These are phyloP conservation scores for Branchellion lobata DNA, from an alignment of 2,888 invertebrate species.

Conservation along the genomic window DNA sequence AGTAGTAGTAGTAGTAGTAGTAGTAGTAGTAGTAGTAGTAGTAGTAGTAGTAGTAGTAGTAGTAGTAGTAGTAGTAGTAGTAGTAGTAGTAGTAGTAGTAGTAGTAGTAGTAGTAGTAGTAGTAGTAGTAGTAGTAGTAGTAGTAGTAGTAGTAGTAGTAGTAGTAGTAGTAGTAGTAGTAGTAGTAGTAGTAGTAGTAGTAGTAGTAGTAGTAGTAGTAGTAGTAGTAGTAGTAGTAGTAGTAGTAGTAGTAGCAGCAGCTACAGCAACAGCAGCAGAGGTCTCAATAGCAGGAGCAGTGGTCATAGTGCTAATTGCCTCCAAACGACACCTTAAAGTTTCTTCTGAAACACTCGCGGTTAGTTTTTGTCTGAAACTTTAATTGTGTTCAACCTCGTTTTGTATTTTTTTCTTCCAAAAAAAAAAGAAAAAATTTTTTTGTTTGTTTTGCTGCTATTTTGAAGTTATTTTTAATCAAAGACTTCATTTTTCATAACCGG, in stretches of 20 bases:
- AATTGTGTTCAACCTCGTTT: neutral
- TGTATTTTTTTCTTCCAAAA: too few species aligned
- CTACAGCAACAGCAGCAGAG: neutral
- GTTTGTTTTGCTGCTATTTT: too few species aligned
- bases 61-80: slow-evolving; percentile 25
- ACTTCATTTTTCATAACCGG: too few species aligned
- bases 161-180: slow-evolving; percentile 29
- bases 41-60: slow-evolving; percentile 25
- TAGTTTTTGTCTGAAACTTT: too few species aligned
- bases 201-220: slow-evolving; percentile 21
- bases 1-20: slow-evolving; percentile 41
- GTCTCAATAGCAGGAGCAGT: neutral
- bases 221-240: slow-evolving; percentile 12
- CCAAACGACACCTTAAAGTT: too few species aligned
- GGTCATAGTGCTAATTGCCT: neutral
- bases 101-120: slow-evolving; percentile 29
- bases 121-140: slow-evolving; percentile 29
- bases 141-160: slow-evolving; percentile 29
- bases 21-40: slow-evolving; percentile 39
- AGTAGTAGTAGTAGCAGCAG: slow-evolving; percentile 10
- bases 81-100: slow-evolving; percentile 27
- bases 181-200: slow-evolving; percentile 23
- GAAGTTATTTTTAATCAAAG: too few species aligned
- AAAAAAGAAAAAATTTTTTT: too few species aligned
- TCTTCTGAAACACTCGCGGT: too few species aligned